These are phyloP conservation scores for Mechanitis messenoides DNA, from an alignment of 2,888 invertebrate species.

Conservation along the genomic window DNA sequence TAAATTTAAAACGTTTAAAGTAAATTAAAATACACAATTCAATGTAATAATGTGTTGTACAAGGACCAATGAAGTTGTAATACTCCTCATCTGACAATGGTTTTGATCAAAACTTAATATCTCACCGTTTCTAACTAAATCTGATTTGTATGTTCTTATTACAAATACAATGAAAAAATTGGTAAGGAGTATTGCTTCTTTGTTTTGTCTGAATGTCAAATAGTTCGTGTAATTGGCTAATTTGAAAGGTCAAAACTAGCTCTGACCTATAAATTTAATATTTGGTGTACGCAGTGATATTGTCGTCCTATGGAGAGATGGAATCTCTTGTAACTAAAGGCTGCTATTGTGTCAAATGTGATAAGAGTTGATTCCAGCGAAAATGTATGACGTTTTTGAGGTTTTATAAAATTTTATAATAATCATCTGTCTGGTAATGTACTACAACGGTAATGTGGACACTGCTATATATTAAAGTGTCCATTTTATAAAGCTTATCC, in stretches of 20 bases:
- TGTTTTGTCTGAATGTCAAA: not conserved
- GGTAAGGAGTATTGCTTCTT: constrained; percentile 10
- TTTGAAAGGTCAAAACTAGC: constrained; percentile 38
- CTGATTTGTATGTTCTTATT: not conserved
- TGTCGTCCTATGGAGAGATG: constrained; percentile 35
- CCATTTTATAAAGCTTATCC: not conserved
- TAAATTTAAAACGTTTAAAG: not conserved
- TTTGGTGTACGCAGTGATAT: constrained; percentile 31
- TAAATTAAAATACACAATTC: not conserved
- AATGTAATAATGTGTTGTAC: too few relatives aligned
- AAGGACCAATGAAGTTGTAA: too few relatives aligned
- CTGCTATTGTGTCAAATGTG: constrained; percentile 36
- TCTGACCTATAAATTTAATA: constrained; percentile 10
- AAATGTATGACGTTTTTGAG: constrained; percentile 21
- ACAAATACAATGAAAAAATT: not conserved
- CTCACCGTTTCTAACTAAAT: not conserved
- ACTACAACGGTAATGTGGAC: not conserved
- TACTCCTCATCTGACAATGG: too few relatives aligned
- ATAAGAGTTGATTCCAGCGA: constrained; percentile 24
- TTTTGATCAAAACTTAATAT: not conserved
- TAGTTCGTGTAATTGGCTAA: constrained; percentile 45
- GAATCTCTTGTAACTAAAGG: constrained; percentile 36
- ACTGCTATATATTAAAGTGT: not conserved
- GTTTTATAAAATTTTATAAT: constrained; percentile 24
- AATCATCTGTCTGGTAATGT: not conserved